Conservation (phyloP, 2,888 invertebrate species). For the Lasioglossum zephyrum region DNA sequence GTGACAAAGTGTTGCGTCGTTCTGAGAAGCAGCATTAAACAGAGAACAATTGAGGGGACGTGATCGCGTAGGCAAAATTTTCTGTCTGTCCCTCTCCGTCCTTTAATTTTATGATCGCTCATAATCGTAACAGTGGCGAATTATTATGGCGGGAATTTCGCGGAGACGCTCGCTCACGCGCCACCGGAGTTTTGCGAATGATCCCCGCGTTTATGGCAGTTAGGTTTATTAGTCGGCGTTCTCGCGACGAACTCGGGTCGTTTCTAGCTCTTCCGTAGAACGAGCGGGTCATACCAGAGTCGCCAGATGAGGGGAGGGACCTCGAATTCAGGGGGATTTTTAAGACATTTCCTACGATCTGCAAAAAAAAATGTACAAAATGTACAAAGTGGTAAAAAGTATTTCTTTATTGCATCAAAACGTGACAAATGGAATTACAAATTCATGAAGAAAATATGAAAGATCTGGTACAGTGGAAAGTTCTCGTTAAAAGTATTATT, state of each 20-base stretch:
- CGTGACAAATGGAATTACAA: too few relatives aligned
- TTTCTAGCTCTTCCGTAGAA: not conserved
- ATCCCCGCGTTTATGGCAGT: conserved; percentile 76
- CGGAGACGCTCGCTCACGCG: conserved; percentile 42
- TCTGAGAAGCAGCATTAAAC: conserved; percentile 13
- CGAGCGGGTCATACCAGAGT: not conserved
- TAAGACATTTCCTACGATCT: too few relatives aligned
- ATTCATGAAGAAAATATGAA: too few relatives aligned
- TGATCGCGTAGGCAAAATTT: conserved; percentile 29
- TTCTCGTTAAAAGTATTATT: too few relatives aligned
- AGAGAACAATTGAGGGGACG: not conserved
- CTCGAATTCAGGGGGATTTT: too few relatives aligned
- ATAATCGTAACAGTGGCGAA: conserved; percentile 78
- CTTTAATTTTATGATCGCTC: conserved; percentile 79
- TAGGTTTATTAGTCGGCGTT: conserved; percentile 77
- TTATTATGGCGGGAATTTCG: conserved; percentile 77
- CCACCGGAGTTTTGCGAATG: conserved; percentile 71
- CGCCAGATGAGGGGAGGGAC: too few relatives aligned
- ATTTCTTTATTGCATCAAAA: too few relatives aligned
- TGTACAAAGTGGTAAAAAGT: too few relatives aligned
- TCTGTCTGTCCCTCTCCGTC: conserved; percentile 57
- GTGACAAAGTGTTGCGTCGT: not conserved
- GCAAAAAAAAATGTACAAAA: too few relatives aligned
- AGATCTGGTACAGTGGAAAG: too few relatives aligned
- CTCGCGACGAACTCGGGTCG: conserved; percentile 32